phyloP scores from a whole-genome alignment of 2,888 invertebrate genomes.

The Anorthoa munda region DNA sequence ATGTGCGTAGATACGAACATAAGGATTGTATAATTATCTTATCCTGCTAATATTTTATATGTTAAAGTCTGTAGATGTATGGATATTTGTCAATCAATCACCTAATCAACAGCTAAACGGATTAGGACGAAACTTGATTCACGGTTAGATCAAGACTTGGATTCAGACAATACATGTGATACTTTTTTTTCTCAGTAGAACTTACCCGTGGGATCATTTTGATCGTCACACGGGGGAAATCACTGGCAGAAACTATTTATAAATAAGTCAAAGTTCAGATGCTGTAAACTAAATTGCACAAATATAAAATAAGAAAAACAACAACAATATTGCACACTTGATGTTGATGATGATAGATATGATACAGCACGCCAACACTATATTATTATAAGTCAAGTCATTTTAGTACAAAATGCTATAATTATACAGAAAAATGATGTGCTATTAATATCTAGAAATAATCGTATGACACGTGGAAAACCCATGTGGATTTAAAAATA shows the following conservation, averaged over 20 bases:
- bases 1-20: neutral
- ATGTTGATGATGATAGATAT: neutral
- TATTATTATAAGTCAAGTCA: constrained; percentile 24
- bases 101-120: too few species aligned
- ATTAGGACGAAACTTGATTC: too few species aligned
- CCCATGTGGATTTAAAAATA: neutral
- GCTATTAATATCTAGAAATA: constrained; percentile 2
- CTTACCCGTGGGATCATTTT: neutral
- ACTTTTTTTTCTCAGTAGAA: too few species aligned
- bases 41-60: too few species aligned
- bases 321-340: neutral
- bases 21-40: too few species aligned
- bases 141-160: too few species aligned
- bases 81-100: too few species aligned
- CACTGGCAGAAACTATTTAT: neutral
- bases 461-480: neutral
- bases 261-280: neutral
- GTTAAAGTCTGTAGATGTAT: too few species aligned
- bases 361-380: constrained; percentile 1
- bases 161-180: too few species aligned
- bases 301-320: neutral
- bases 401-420: constrained; percentile 5
- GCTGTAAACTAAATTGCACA: neutral
- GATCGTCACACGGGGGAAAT: neutral
- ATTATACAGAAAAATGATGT: constrained; percentile 3